Conservation (phyloP, 2,113 vertebrate genomes). For the Dolichallabes microphthalmus region DNA sequence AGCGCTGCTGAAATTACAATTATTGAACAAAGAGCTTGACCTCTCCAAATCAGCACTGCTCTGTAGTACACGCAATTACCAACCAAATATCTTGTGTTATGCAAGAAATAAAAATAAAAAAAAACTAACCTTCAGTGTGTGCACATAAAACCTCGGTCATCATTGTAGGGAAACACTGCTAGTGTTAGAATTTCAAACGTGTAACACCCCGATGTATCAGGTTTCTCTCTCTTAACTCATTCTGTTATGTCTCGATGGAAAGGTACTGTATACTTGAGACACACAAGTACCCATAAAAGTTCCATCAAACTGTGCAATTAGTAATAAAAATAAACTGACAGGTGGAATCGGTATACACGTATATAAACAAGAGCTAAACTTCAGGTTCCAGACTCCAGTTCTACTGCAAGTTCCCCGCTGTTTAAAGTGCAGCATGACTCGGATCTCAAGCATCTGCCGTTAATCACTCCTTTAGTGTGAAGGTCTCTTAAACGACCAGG, state of each 20-base stretch:
- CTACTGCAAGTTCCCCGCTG: not conserved
- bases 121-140: no score
- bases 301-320: not conserved
- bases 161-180: no score
- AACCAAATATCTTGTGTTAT: no score
- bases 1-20: no score
- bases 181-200: not conserved
- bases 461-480: not conserved
- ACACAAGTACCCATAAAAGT: not conserved
- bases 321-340: not conserved
- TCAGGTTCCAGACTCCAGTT: not conserved
- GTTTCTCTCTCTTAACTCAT: not conserved
- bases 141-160: no score
- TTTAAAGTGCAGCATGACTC: not conserved
- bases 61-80: no score
- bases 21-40: no score
- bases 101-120: no score
- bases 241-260: not conserved
- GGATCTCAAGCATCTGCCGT: not conserved
- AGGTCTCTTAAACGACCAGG: slow-evolving; percentile 23
- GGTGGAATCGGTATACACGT: not conserved
- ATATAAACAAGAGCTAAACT: not conserved
- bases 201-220: not conserved
- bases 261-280: not conserved
- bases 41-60: no score